Conservation (phyloP, 2,797 vertebrate species). For the Nyctibius grandis region DNA sequence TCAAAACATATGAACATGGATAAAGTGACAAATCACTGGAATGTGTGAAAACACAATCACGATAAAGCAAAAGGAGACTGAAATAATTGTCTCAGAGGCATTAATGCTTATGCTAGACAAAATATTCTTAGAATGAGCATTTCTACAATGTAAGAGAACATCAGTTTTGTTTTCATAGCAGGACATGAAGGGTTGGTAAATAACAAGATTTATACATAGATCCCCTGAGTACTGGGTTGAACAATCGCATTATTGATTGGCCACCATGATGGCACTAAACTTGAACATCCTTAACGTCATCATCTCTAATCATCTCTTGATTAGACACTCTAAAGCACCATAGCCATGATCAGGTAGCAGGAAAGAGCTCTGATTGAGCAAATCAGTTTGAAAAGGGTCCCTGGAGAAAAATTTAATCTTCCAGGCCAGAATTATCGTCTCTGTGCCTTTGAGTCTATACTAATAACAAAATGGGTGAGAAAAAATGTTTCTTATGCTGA, state of each 20-base stretch:
- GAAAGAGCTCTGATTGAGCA: slow-evolving; percentile 16
- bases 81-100: neutral
- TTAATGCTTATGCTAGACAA: neutral
- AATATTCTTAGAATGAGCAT: neutral
- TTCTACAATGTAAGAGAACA: neutral
- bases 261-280: slow-evolving; percentile 45
- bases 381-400: slow-evolving; percentile 18
- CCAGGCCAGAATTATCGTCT: slow-evolving; percentile 1
- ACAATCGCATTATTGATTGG: slow-evolving; percentile 38
- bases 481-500: slow-evolving; percentile 1
- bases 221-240: neutral
- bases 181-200: slow-evolving; percentile 13
- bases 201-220: slow-evolving; percentile 25
- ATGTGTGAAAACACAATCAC: neutral
- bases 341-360: neutral
- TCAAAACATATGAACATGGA: too few species aligned
- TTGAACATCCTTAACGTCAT: slow-evolving; percentile 32
- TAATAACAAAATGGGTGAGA: slow-evolving; percentile 14
- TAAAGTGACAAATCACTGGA: neutral
- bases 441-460: slow-evolving; percentile 39
- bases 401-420: slow-evolving; percentile 33
- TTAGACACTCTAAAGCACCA: slow-evolving; percentile 3
- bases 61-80: neutral
- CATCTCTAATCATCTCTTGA: slow-evolving; percentile 42
- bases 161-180: slow-evolving; percentile 3